Evolutionary conservation across 2,113 vertebrate species (phyloP).

Genomic region (human (Homo sapiens)): GRCh38 chr15:93768001-93768500

Average conservation of each 20-base stretch:
- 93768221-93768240: not conserved
- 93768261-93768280: not conserved
- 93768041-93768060: not conserved
- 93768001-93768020: not conserved
- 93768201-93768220: not conserved
- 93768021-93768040: not conserved
- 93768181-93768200: not conserved
- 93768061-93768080: not conserved
- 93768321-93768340: not conserved
- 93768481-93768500: no score
- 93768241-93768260: not conserved
- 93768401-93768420: no score
- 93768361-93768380: no score
- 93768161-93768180: not conserved
- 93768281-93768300: not conserved
- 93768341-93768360: no score
- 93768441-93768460: no score
- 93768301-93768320: not conserved
- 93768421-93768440: no score
- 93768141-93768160: not conserved
- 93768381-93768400: no score
- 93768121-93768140: not conserved
- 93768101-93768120: not conserved
- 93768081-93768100: not conserved
- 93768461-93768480: no score